These are phyloP conservation scores for Fragum whitleyi DNA, from an alignment of 2,888 invertebrate species.

Conservation along the genomic window DNA sequence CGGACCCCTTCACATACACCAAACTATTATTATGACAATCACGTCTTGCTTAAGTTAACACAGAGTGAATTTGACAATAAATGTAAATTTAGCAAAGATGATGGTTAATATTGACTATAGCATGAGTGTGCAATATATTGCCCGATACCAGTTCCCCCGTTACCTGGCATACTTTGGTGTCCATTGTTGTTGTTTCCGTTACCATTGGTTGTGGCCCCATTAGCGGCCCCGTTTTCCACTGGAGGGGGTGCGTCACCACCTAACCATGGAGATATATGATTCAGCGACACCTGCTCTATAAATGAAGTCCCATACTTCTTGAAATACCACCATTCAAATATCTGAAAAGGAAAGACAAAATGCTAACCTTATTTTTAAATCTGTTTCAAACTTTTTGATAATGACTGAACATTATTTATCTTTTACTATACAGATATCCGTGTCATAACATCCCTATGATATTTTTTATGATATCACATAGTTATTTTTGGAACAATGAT, in stretches of 20 bases:
- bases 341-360: constrained; percentile 84
- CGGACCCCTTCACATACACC: no score
- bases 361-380: no score
- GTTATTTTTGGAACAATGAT: no score
- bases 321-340: constrained; percentile 99
- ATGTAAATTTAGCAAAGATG: no score
- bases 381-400: no score
- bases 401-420: no score
- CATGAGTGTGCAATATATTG: constrained; percentile 29
- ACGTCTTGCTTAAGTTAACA: no score
- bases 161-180: constrained; percentile 77
- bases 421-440: no score
- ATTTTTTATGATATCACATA: no score
- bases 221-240: constrained; percentile 64
- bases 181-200: constrained; percentile 57
- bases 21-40: no score
- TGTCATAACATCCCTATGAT: no score
- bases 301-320: constrained; percentile 99
- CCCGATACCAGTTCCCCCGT: constrained; percentile 50
- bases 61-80: no score
- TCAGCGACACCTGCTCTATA: constrained; percentile 97
- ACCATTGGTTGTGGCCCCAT: constrained; percentile 53
- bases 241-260: constrained; percentile 87
- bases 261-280: constrained; percentile 97
- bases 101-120: not conserved